These are phyloP conservation scores for Proteles cristata DNA, from an alignment of 2,113 vertebrate genomes.

Conservation along the genomic window DNA sequence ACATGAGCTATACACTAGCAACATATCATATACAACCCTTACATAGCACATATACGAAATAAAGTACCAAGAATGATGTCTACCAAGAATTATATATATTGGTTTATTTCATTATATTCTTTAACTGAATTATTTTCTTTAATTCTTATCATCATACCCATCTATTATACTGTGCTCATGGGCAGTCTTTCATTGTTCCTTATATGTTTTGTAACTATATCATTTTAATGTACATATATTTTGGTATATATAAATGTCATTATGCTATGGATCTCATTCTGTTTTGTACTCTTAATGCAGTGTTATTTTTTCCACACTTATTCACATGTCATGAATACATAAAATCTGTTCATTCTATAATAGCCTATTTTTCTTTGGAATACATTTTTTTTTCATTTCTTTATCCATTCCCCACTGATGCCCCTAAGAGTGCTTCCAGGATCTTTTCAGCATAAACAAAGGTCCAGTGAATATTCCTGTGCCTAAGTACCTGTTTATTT, in stretches of 20 bases:
- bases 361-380: constrained; percentile 22
- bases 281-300: neutral
- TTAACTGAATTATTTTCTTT: neutral
- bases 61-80: neutral
- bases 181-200: neutral
- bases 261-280: neutral
- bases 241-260: neutral
- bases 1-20: neutral
- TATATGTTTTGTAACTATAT: neutral
- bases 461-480: neutral
- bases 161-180: neutral
- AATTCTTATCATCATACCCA: neutral
- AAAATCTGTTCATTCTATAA: neutral
- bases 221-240: neutral
- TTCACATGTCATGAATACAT: neutral
- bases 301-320: constrained; percentile 8
- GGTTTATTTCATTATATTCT: neutral
- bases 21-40: neutral
- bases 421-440: neutral
- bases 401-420: neutral
- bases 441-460: neutral
- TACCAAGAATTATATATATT: neutral
- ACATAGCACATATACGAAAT: neutral
- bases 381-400: constrained; percentile 20
- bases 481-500: neutral